phyloP scores from a whole-genome alignment of 2,797 vertebrate genomes.

The Syngnathus rostellatus region DNA sequence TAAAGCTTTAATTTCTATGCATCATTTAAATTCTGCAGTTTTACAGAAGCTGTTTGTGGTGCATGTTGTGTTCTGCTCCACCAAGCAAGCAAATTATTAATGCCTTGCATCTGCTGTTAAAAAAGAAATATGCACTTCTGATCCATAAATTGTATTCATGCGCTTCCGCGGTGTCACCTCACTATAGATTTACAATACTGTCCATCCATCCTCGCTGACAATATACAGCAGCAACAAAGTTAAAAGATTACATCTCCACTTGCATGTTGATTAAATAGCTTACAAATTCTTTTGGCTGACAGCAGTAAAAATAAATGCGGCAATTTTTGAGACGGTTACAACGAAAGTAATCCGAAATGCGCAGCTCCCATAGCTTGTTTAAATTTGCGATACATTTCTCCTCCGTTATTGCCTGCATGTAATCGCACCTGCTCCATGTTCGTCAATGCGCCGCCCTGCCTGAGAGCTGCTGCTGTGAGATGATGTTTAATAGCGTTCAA shows the following conservation, averaged over 20 bases:
- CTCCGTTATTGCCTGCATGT: slow-evolving; percentile 74
- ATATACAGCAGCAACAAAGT: slow-evolving; percentile 26
- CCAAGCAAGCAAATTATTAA: slow-evolving; percentile 78
- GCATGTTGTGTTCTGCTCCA: slow-evolving; percentile 78
- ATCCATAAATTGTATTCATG: slow-evolving; percentile 47
- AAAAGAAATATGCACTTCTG: slow-evolving; percentile 58
- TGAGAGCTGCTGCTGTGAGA: slow-evolving; percentile 81
- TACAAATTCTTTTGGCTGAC: slow-evolving; percentile 23
- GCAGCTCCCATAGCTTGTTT: slow-evolving; percentile 63
- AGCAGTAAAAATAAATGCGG: slow-evolving; percentile 35
- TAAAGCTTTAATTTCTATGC: slow-evolving; percentile 16
- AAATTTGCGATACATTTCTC: slow-evolving; percentile 54
- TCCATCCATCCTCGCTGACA: slow-evolving; percentile 40
- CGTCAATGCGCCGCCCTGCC: slow-evolving; percentile 84
- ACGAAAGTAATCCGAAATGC: slow-evolving; percentile 50
- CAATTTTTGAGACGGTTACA: slow-evolving; percentile 29
- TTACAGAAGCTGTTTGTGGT: slow-evolving; percentile 48
- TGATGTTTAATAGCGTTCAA: slow-evolving; percentile 91
- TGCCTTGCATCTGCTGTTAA: slow-evolving; percentile 72
- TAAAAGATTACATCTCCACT: slow-evolving; percentile 29
- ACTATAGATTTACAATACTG: slow-evolving; percentile 35
- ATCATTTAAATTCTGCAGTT: slow-evolving; percentile 7
- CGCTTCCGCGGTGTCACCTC: slow-evolving; percentile 40
- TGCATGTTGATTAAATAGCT: slow-evolving; percentile 27
- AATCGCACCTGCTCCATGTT: slow-evolving; percentile 88